Evolutionary conservation across 2,888 invertebrate species (phyloP).

Genomic region (Agrochola lychnidis): DNA sequence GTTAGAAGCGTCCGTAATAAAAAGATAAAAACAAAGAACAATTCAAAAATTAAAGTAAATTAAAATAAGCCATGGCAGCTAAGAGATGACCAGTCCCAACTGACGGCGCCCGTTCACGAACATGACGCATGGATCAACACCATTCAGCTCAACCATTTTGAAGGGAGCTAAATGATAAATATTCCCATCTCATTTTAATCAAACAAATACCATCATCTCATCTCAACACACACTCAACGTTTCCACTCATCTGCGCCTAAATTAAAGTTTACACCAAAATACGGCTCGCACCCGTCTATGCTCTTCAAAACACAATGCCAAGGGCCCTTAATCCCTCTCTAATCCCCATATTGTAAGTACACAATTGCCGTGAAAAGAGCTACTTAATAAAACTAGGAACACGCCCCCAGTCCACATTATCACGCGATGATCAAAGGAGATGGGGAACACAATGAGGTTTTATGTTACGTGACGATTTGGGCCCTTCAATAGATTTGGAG

Average conservation of each 20-base stretch:
- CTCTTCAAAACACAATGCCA: constrained; percentile 74
- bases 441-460: constrained; percentile 82
- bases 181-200: constrained; percentile 28
- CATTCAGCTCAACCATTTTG: too few species aligned
- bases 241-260: constrained; percentile 64
- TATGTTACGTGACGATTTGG: constrained; percentile 76
- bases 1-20: too few species aligned
- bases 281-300: constrained; percentile 64
- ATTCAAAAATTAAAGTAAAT: too few species aligned
- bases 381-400: constrained; percentile 78
- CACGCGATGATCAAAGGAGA: constrained; percentile 86
- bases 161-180: too few species aligned
- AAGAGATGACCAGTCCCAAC: too few species aligned
- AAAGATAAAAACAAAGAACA: too few species aligned
- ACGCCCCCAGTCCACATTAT: constrained; percentile 80
- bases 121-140: too few species aligned
- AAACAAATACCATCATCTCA: constrained; percentile 33
- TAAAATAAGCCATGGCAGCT: too few species aligned
- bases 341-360: constrained; percentile 84
- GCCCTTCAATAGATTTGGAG: constrained; percentile 56
- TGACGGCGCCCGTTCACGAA: too few species aligned
- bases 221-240: constrained; percentile 62
- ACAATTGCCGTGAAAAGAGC: constrained; percentile 89
- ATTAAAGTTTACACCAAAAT: constrained; percentile 72
- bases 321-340: constrained; percentile 81